Evolutionary conservation across 2,888 invertebrate genomes (phyloP).

Genomic region (Lomographa bimaculata): DNA sequence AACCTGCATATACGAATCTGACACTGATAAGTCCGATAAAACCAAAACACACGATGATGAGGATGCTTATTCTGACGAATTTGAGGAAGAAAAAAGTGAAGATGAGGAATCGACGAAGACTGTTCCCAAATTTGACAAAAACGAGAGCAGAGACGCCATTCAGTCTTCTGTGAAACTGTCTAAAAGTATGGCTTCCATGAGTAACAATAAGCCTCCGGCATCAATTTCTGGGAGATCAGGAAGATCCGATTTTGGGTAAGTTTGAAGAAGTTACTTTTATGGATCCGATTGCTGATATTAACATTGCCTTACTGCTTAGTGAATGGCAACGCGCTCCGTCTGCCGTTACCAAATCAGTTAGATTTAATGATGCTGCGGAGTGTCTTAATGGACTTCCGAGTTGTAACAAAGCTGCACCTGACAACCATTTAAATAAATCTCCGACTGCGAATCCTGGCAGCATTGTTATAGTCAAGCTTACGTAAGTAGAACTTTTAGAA

Average conservation of each 20-base stretch:
- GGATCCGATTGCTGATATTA: slow-evolving; percentile 6
- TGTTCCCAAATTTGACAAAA: slow-evolving; percentile 42
- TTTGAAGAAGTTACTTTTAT: slow-evolving; percentile 16
- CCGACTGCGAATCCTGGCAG: not conserved
- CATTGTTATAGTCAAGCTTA: slow-evolving; percentile 8
- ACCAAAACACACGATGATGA: slow-evolving; percentile 47
- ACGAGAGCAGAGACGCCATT: slow-evolving; percentile 35
- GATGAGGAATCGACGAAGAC: slow-evolving; percentile 47
- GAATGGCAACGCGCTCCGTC: not conserved
- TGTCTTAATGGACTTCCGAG: not conserved
- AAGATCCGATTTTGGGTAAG: slow-evolving; percentile 68
- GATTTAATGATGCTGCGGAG: not conserved
- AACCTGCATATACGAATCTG: slow-evolving; percentile 64
- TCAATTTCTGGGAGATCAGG: slow-evolving; percentile 67
- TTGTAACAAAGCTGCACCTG: not conserved
- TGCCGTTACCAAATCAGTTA: not conserved
- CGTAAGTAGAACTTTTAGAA: slow-evolving; percentile 5
- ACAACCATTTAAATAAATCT: not conserved
- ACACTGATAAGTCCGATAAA: slow-evolving; percentile 40
- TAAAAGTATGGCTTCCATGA: slow-evolving; percentile 64
- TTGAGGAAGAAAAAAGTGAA: slow-evolving; percentile 72
- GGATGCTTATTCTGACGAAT: slow-evolving; percentile 73
- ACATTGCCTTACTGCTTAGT: slow-evolving; percentile 11
- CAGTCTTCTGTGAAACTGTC: slow-evolving; percentile 53
- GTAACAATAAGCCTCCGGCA: slow-evolving; percentile 44